Evolutionary conservation across 1,140 invertebrate genomes (phyloP), one percentile per base, ranked within the genome.

Genomic region (Cydia splendana): DNA sequence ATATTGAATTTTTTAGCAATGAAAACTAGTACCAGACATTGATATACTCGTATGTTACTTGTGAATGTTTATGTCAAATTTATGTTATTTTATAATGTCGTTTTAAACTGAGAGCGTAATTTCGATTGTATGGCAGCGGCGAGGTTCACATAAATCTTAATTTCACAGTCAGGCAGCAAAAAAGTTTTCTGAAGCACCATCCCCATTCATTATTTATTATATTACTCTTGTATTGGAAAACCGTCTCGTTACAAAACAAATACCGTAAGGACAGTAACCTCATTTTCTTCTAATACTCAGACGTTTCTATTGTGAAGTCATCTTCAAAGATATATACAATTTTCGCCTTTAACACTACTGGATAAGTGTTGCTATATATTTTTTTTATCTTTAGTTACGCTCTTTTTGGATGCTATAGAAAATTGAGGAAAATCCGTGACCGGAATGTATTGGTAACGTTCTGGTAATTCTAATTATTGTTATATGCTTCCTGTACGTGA

Each of bases 381-480:
- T 20, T 20, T 20, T 62, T 62, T 62, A 24, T 62, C 0, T 24
- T 62, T 12, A 62, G 18, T 62, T 24, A 62, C 57, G 57, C 15
- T 62, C 57, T 12, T 62, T 62, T 62, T 10, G 20, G 20, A 62
- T 24, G 20, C 20, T 62, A 20, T 71, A 18, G 34, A 9, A 71
- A 71, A 71, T 38, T 71, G 67, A 71, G 67, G 67, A 71, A 45
- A 71, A 71, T 42, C 65, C 67, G 67, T 71, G 67, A 71, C 67
- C 9, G 24, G 67, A 71, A 71, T 71, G 18, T 18, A 69, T 69
- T n/a, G 67, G 34, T 45, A 71, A 34, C 6, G 20, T 69, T 9
- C n/a, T 1, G 10, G 34, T 71, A 71, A 42, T 42, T 71, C 67
- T 71, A 71, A 71, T 71, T 71, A 71, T 71, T 38, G 34, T 62